phyloP scores from a whole-genome alignment of 2,113 vertebrate species.

The Tauraco erythrolophus region DNA sequence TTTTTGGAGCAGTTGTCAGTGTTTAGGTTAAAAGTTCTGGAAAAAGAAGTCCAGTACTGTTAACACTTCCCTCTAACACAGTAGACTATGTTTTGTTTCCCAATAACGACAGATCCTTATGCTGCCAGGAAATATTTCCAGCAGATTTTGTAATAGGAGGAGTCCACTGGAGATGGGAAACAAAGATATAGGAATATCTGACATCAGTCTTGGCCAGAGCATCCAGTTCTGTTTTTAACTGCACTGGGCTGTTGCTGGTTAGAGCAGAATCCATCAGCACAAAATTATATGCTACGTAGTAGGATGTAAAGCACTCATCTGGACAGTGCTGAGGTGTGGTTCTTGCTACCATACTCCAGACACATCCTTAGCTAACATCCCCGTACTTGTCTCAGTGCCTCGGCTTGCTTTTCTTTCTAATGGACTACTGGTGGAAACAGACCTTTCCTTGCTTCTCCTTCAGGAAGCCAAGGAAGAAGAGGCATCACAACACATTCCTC shows the following conservation, averaged over 20 bases:
- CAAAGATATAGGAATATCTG: conserved; percentile 42
- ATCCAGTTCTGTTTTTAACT: background rate
- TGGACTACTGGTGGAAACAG: background rate
- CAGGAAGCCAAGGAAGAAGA: background rate
- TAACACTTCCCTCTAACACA: background rate
- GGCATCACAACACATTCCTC: background rate
- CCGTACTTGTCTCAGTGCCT: background rate
- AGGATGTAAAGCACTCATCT: background rate
- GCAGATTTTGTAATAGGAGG: conserved; percentile 7
- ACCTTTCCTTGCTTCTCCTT: background rate
- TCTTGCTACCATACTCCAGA: background rate
- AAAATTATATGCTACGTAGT: background rate
- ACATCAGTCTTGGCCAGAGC: conserved; percentile 11
- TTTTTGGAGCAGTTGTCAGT: background rate
- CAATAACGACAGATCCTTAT: background rate
- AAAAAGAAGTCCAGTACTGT: background rate
- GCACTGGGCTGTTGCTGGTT: background rate
- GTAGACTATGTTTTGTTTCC: background rate
- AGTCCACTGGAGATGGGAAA: background rate
- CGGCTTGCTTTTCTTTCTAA: background rate
- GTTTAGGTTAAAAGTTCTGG: background rate
- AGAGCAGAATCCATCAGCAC: background rate
- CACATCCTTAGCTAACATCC: background rate
- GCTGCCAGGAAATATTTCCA: conserved; percentile 34
- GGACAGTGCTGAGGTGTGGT: background rate